These are phyloP conservation scores for Nothobranchius kuhntae DNA, from an alignment of 2,113 vertebrate genomes.

Conservation along the genomic window DNA sequence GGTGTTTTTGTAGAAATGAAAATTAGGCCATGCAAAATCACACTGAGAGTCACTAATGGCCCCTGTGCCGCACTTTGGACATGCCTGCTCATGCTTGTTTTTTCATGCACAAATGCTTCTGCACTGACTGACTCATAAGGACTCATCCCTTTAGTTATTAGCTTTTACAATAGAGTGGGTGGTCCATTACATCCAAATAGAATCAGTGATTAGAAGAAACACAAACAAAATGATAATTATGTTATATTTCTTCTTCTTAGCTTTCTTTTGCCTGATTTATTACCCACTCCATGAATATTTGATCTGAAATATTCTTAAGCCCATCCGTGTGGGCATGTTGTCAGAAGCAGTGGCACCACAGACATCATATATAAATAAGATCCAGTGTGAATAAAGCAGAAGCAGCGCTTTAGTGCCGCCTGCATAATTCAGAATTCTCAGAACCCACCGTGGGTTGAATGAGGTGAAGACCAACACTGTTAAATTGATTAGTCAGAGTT, in stretches of 20 bases:
- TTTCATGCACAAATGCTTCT: too few species aligned
- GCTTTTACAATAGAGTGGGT: too few species aligned
- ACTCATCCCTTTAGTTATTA: too few species aligned
- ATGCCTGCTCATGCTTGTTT: too few species aligned
- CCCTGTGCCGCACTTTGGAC: too few species aligned
- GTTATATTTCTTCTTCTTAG: neutral
- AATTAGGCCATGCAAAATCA: too few species aligned
- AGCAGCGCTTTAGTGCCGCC: conserved; percentile 14
- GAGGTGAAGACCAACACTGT: conserved; percentile 42
- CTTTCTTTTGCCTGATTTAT: conserved; percentile 29
- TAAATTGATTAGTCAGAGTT: conserved; percentile 57
- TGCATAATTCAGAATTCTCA: conserved; percentile 51
- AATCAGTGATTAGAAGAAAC: too few species aligned
- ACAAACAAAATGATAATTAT: too few species aligned
- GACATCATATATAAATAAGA: conserved; percentile 48
- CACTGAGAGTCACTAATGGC: too few species aligned
- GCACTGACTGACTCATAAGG: too few species aligned
- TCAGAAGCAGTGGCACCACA: conserved; percentile 40
- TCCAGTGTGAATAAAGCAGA: conserved; percentile 41
- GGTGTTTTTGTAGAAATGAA: too few species aligned
- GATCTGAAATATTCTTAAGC: conserved; percentile 20
- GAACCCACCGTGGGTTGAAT: conserved; percentile 34
- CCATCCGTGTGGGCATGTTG: conserved; percentile 29
- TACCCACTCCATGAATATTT: conserved; percentile 42
- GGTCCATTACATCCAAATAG: too few species aligned